phyloP scores from a whole-genome alignment of 2,113 vertebrate species.

The Bos indicus region DNA sequence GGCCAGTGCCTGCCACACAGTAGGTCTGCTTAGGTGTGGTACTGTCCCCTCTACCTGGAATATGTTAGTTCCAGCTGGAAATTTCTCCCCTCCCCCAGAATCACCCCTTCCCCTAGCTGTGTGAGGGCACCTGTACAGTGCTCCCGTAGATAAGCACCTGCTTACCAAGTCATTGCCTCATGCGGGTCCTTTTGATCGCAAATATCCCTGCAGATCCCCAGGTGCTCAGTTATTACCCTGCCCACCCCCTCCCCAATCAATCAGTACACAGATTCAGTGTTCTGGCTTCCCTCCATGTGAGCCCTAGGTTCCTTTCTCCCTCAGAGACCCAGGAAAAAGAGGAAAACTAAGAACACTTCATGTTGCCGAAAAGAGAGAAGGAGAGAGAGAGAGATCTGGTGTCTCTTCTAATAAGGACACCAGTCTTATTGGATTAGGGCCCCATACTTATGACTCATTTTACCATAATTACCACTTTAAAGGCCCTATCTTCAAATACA shows the following conservation, averaged over 20 bases:
- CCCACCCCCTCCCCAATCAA: no score
- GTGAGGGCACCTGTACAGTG: not conserved
- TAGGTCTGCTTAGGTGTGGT: not conserved
- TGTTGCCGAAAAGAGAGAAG: not conserved
- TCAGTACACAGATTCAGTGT: no score
- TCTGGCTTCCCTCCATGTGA: no score
- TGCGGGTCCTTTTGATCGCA: not conserved
- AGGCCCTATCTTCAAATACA: not conserved
- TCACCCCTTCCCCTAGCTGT: rapidly evolving
- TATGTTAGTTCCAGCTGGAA: not conserved
- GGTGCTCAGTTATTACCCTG: not conserved
- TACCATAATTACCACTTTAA: not conserved
- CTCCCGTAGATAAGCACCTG: rapidly evolving
- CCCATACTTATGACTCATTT: not conserved
- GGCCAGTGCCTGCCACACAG: not conserved
- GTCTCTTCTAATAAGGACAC: not conserved
- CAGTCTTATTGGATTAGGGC: not conserved
- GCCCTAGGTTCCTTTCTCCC: no score
- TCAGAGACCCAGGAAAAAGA: no score
- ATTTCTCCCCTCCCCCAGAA: rapidly evolving
- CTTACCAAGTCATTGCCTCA: not conserved
- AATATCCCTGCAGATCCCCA: not conserved
- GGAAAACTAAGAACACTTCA: no score
- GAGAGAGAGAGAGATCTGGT: not conserved
- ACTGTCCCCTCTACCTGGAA: no score